A percentile compares a stretch with the other conserved stretches of the same genome.
Evolutionary conservation across 2,113 vertebrate genomes (phyloP).

Genomic region (Callipepla californica): DNA sequence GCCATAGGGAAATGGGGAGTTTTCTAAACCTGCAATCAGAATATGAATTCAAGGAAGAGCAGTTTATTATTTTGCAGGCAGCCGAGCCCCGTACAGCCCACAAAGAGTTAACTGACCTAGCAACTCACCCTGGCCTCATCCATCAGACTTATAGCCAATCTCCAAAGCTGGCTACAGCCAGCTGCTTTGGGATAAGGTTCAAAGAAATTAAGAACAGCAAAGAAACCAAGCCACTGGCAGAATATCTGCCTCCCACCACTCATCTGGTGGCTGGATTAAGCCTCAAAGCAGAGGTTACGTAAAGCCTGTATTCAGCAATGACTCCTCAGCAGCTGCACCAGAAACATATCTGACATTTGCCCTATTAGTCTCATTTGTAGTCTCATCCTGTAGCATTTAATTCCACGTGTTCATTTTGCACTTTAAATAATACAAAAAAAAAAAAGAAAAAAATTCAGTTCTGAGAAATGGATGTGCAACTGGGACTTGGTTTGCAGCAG

Average conservation of each 20-base stretch:
- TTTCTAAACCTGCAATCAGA: neutral
- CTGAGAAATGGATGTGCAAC: neutral
- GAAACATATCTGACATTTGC: conserved; percentile 39
- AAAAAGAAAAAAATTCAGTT: neutral
- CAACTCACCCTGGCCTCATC: neutral
- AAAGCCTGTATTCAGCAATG: neutral
- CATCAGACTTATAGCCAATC: neutral
- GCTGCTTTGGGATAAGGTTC: neutral
- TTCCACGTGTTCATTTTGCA: conserved; percentile 12
- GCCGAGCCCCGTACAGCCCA: neutral
- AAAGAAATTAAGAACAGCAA: neutral
- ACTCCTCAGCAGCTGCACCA: neutral
- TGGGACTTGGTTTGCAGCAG: neutral
- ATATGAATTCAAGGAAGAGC: neutral
- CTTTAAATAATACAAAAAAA: neutral
- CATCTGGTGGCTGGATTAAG: neutral
- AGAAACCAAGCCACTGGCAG: neutral
- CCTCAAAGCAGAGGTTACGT: neutral
- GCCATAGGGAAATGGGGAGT: neutral
- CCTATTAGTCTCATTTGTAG: conserved; percentile 47
- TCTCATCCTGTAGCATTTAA: neutral
- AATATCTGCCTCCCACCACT: neutral
- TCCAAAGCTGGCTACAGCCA: neutral
- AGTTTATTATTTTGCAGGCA: neutral
- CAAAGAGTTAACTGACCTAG: neutral